Evolutionary conservation across 1,140 invertebrate species (phyloP), one percentile per base, ranked within the genome.

Genomic region (Homalodisca vitripennis): DNA sequence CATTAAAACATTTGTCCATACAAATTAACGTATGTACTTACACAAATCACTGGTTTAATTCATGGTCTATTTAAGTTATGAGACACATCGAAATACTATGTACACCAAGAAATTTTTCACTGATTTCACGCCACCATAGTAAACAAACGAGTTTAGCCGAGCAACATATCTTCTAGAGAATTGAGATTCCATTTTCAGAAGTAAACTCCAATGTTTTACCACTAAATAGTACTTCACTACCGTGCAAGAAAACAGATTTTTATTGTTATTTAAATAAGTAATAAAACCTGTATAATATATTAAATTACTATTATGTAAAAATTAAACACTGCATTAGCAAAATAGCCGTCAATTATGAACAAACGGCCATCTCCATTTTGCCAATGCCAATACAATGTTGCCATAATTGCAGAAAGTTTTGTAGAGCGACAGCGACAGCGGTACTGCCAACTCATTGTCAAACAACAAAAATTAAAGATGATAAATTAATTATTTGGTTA

Each of bases 351-450:
- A 41, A 41, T 17, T 41, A 6, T 60, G 12, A 30, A 60, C 68
- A 73, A 73, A 73, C 72, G 70, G 72, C 72, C 72, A 73, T 73
- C 68, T 73, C 55, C 69, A 73, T 71, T 73, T 60, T 60, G 55
- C 55, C 55, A 60, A 27, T 70, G 70, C 69, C 70, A 71, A 68
- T 70, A 70, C 72, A 73, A 73, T 73, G 72, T 73, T 73, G 70
- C 72, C 72, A 73, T 70, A 68, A 73, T 70, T 53, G 60, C 51
- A 64, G 63, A 67, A 51, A 34, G 64, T 62, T 55, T 55, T 2
- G 46, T n/a, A 24, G 48, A 41, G 26, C 65, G 31, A 24, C 22
- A 26, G 26, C 63, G 22, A 65, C 31, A 29, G 63, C 55, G 6
- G 6, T 41, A 6, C 34, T 41, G 6, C 34, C 6, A 41, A 41